phyloP scores from a whole-genome alignment of 2,797 vertebrate species.

The Enteromius viviparus region DNA sequence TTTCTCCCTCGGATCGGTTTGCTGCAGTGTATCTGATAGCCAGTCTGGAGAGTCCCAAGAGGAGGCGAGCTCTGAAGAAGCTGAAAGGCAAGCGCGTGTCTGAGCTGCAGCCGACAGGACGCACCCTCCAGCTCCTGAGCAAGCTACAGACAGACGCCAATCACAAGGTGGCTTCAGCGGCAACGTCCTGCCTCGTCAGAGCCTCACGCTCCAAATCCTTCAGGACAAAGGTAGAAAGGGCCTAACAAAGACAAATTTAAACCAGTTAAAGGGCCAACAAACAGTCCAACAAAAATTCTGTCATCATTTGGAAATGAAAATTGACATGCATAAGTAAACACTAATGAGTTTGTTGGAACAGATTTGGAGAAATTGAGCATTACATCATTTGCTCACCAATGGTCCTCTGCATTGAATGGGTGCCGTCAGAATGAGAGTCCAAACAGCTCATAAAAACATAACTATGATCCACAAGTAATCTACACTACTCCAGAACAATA shows the following conservation, averaged over 20 bases:
- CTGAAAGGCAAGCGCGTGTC: conserved; percentile 79
- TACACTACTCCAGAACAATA: not conserved
- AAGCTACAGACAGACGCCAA: conserved; percentile 86
- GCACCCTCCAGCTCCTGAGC: conserved; percentile 82
- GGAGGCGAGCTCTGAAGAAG: conserved; percentile 81
- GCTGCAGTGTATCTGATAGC: conserved; percentile 83
- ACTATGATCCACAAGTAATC: not conserved
- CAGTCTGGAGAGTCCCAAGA: conserved; percentile 79
- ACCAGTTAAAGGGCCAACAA: not conserved
- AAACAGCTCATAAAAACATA: not conserved
- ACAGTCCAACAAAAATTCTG: not conserved
- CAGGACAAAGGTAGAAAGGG: conserved; percentile 79
- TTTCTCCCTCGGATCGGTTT: conserved; percentile 31
- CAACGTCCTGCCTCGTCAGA: conserved; percentile 75
- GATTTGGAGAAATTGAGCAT: not conserved
- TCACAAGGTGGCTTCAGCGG: conserved; percentile 82
- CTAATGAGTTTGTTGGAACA: not conserved
- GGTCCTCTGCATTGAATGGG: not conserved
- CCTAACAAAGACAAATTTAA: too few species aligned
- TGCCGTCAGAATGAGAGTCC: not conserved
- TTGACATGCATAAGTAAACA: not conserved
- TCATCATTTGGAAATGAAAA: not conserved
- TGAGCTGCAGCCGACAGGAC: conserved; percentile 85
- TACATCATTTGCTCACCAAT: not conserved
- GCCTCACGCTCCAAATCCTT: conserved; percentile 77